phyloP scores from a whole-genome alignment of 2,113 vertebrate species.

The Camarhynchus parvulus region DNA sequence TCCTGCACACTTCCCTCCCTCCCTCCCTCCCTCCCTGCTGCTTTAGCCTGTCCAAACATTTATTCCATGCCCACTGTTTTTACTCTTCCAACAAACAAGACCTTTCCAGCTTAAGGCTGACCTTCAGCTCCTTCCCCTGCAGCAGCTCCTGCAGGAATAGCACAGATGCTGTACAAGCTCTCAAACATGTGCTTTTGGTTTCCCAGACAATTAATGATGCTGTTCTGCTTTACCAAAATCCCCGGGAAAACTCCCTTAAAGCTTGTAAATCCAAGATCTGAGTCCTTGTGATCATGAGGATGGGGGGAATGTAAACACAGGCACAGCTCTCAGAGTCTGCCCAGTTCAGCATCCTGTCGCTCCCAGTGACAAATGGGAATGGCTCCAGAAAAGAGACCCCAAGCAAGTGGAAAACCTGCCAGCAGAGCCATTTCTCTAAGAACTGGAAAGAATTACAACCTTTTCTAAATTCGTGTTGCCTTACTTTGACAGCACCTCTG shows the following conservation, averaged over 20 bases:
- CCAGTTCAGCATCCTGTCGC: background rate
- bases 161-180: background rate
- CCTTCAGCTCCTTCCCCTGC: background rate
- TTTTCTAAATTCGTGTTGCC: background rate
- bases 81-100: background rate
- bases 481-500: background rate
- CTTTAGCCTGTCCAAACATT: background rate
- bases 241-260: background rate
- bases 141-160: background rate
- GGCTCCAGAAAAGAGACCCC: background rate
- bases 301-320: background rate
- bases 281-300: background rate
- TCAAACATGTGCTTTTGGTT: background rate
- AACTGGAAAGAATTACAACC: background rate
- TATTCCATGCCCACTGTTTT: no score
- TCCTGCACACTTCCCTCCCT: fast-evolving
- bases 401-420: background rate
- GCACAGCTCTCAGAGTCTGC: background rate
- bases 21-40: background rate
- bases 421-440: fast-evolving
- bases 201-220: background rate
- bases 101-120: background rate
- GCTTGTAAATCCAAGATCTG: background rate
- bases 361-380: background rate
- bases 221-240: background rate